Conservation (phyloP, 2,888 invertebrate species). For the Agrochola macilenta region DNA sequence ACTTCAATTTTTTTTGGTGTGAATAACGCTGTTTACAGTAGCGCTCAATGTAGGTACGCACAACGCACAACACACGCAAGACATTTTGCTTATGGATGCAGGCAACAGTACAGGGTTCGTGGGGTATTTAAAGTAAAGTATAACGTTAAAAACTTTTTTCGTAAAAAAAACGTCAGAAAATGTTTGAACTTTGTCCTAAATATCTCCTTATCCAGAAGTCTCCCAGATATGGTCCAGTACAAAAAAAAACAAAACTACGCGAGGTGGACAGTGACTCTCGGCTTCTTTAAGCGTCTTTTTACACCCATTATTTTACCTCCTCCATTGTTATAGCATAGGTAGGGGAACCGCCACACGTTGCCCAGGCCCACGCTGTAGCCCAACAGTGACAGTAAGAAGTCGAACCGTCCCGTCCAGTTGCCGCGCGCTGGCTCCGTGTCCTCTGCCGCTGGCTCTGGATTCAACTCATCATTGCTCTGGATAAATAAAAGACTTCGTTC, state of each 20-base stretch:
- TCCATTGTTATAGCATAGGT: slow-evolving; percentile 94
- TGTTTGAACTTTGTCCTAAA: neutral
- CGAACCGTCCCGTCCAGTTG: slow-evolving; percentile 94
- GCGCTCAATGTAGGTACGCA: neutral
- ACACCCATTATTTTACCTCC: slow-evolving; percentile 86
- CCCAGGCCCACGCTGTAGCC: slow-evolving; percentile 94
- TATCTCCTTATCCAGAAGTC: neutral
- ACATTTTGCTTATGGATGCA: neutral
- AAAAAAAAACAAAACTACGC: neutral
- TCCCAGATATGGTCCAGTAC: neutral
- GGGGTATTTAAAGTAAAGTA: too few relatives aligned
- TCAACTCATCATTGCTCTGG: slow-evolving; percentile 78
- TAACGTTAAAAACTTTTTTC: neutral
- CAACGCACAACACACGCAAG: neutral
- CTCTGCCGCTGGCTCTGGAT: slow-evolving; percentile 72
- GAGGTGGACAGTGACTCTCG: neutral
- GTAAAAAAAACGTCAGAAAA: neutral
- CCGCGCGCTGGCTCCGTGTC: slow-evolving; percentile 91
- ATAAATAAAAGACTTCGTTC: slow-evolving; percentile 20
- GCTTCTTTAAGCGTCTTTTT: neutral
- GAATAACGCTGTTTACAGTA: neutral
- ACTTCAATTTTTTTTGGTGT: neutral
- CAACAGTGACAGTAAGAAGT: slow-evolving; percentile 93
- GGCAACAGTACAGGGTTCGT: neutral
- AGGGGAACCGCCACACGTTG: slow-evolving; percentile 94